Evolutionary conservation across 2,888 invertebrate species (phyloP), one percentile per base, ranked within the genome.

Genomic region (Lasioglossum oenotherae): DNA sequence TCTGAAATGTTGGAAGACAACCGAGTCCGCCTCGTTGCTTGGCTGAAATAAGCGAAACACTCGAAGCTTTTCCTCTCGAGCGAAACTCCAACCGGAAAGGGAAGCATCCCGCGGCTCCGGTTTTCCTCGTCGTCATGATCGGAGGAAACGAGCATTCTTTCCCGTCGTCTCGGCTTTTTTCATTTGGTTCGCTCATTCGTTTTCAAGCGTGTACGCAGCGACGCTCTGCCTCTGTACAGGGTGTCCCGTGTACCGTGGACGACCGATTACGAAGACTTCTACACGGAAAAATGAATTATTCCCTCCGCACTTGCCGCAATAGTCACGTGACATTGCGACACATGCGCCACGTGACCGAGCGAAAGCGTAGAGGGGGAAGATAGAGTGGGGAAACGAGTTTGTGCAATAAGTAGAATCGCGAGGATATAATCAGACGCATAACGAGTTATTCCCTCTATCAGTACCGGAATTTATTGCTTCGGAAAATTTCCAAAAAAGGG

Each of bases 91-190:
- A 19, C 69, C 73, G 80, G 67, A 73, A 78, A 67, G 49, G 71
- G 74, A 64, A 74, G 14, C 49, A 69, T 44, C 64, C 74, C 71
- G 27, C 23, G 46, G 41, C 60, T 4, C 64, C 53, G 57, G 31
- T 31, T 35, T 80, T 80, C 64, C 53, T 46, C 77, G 46, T 71
- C 83, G 81, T 77, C 77, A 71, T 46, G 78, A 73, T 85, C 77
- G 83, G 27, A 49, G 77, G 75, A 79, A 83, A 78, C 81, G 74
- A 53, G 71, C 81, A 85, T 87, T 83, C 79, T 74, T 81, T 69
- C 57, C 53, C 78, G 31, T 77, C 71, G 74, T 44, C 74, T 69
- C 31, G 49, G 23, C 69, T 74, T 81, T 79, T 84, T 73, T 80
- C 75, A 53, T 73, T 80, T 74, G 80, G 19, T 67, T 64, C 31